phyloP scores from a whole-genome alignment of 2,113 vertebrate genomes.

The Nicator chloris region DNA sequence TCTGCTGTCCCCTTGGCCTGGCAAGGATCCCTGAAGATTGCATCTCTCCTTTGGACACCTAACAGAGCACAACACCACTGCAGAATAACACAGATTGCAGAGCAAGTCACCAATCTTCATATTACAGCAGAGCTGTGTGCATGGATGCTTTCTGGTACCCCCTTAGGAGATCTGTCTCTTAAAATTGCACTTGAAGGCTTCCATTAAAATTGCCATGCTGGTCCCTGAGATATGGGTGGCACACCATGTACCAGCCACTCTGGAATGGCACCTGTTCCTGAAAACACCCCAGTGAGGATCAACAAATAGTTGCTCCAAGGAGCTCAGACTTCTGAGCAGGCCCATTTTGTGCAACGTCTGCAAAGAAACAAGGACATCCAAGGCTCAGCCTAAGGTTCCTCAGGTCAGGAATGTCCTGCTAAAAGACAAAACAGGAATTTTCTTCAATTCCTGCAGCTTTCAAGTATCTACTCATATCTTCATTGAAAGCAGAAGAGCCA shows the following conservation, averaged over 20 bases:
- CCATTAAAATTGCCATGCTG: not conserved
- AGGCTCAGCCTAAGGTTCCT: not conserved
- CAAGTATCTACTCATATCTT: slow-evolving; percentile 69
- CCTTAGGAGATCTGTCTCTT: not conserved
- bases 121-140: not conserved
- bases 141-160: not conserved
- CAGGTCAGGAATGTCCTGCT: not conserved
- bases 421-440: slow-evolving; percentile 74
- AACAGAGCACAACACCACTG: not conserved
- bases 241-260: not conserved
- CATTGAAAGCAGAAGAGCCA: slow-evolving; percentile 69
- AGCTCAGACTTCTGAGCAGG: not conserved
- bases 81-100: not conserved
- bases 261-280: not conserved
- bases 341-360: not conserved
- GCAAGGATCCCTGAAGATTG: not conserved
- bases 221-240: not conserved
- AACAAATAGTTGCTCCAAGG: not conserved
- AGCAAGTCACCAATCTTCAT: not conserved
- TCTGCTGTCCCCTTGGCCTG: not conserved
- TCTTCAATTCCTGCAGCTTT: slow-evolving; percentile 53
- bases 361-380: not conserved
- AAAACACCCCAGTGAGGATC: not conserved
- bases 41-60: not conserved
- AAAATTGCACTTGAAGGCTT: not conserved